Evolutionary conservation across 2,888 invertebrate genomes (phyloP).

Genomic region (Pristionchus fissidentatus): DNA sequence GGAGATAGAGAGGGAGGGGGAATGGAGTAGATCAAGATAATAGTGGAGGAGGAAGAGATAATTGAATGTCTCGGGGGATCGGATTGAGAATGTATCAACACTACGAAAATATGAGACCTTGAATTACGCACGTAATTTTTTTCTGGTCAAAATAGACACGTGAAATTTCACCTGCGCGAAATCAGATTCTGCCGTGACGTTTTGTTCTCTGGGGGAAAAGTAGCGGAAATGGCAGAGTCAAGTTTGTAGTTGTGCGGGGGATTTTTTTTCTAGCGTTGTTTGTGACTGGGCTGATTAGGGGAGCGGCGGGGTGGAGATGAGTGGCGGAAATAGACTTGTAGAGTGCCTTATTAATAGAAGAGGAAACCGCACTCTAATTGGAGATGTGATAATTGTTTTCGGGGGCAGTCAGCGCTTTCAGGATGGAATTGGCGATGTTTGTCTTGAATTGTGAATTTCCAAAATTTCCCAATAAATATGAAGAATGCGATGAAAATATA

Average conservation of each 20-base stretch:
- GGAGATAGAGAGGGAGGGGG: neutral
- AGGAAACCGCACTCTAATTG: too few relatives aligned
- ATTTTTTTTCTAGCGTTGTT: neutral
- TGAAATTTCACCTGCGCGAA: neutral
- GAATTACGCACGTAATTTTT: too few relatives aligned
- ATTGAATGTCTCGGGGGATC: neutral
- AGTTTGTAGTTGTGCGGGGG: neutral
- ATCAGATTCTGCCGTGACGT: neutral
- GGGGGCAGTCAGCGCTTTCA: neutral
- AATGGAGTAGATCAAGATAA: constrained; percentile 43
- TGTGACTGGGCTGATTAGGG: constrained; percentile 17
- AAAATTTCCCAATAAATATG: neutral
- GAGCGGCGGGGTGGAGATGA: constrained; percentile 18
- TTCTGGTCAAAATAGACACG: too few relatives aligned
- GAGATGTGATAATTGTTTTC: neutral
- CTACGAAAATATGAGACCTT: too few relatives aligned
- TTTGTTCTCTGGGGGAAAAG: neutral
- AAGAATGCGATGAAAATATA: neutral
- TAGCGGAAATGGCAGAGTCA: neutral
- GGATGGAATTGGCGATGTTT: too few relatives aligned
- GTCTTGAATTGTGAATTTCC: too few relatives aligned
- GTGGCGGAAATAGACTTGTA: neutral
- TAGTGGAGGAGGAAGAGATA: neutral
- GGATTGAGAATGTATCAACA: neutral
- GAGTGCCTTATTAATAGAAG: constrained; percentile 29